Base-by-base conservation (phyloP, 1,140 invertebrate species). In the Calliopsis andreniformis region DNA sequence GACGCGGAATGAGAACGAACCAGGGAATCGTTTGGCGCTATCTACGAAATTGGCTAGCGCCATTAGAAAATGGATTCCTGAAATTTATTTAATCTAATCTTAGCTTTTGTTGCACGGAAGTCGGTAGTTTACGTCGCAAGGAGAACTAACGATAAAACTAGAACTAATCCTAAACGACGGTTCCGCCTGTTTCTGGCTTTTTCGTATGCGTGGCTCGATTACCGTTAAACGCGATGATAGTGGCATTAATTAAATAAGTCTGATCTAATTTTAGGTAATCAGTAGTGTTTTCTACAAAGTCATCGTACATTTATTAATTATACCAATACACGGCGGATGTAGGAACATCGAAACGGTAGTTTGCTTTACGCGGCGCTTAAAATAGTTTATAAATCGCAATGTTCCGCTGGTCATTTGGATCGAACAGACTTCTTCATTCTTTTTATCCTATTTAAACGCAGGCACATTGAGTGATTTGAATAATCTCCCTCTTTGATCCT, bases 391-490 rank as follows among this genome's bases (percentile, higher is more conserved):
- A 64, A 62, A 77, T 70, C 30, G 39, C 20, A 7, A 42, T 25
- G 70, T 32, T n/a, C 32, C 39, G 16, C 30, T 43, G 49, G 35
- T 43, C 30, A 0, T 18, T 10, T 42, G 32, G 39, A 45, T 45
- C n/a, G 28, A 28, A 32, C 28, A 35, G 45, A 42, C 20, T 5
- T 45, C 55, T 8, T 20, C 30, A 18, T 67, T 18, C n/a, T 20
- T n/a, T 23, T 16, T 3, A 2, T 20, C 56, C 45, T 51, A 20
- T 62, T 66, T 78, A 93, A 49, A 92, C 87, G 78, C 92, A 93
- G 25, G 91, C 89, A 67, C 92, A 93, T 47, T 91, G 87, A 7
- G 87, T 89, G 42, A 93, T 92, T 73, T 92, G 87, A 67, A 93
- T 91, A 7, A 93, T 87, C 73, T 91, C 91, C 64, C 91, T 85